Conservation (phyloP, 2,888 invertebrate genomes). For the Nymphalis urticae region DNA sequence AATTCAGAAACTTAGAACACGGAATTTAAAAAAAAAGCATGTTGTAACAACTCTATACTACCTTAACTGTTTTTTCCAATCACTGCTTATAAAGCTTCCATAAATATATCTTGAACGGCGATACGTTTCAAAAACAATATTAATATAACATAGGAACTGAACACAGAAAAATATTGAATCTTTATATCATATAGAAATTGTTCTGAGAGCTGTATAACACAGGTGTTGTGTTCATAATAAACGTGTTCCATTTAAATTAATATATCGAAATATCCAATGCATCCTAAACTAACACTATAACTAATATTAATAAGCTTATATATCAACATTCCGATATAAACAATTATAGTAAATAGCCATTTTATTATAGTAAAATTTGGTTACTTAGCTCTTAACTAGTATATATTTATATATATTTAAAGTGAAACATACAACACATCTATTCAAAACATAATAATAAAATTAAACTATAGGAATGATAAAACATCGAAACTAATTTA, state of each 20-base stretch:
- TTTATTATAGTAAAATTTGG: constrained; percentile 33
- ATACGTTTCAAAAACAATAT: background rate
- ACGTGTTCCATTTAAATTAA: constrained; percentile 7
- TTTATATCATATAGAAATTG: constrained; percentile 3
- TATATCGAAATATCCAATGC: constrained; percentile 1
- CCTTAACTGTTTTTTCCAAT: background rate
- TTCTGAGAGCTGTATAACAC: constrained; percentile 16
- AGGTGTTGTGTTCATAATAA: background rate
- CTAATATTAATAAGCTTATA: constrained; percentile 11
- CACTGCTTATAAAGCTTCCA: background rate
- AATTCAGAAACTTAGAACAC: too few relatives aligned
- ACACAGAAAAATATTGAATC: constrained; percentile 8
- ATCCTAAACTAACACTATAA: constrained; percentile 4
- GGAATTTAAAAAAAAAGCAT: too few relatives aligned
- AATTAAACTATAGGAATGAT: constrained; percentile 64
- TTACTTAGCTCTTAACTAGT: constrained; percentile 28
- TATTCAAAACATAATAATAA: constrained; percentile 32
- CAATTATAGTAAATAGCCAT: constrained; percentile 16
- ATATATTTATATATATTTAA: constrained; percentile 21
- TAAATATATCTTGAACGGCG: background rate
- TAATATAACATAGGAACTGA: constrained; percentile 13
- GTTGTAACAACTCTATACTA: too few relatives aligned
- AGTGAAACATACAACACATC: constrained; percentile 37
- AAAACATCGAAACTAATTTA: constrained; percentile 36
- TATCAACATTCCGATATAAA: constrained; percentile 16